Conservation (phyloP, 2,888 invertebrate genomes). For the Fragum whitleyi region DNA sequence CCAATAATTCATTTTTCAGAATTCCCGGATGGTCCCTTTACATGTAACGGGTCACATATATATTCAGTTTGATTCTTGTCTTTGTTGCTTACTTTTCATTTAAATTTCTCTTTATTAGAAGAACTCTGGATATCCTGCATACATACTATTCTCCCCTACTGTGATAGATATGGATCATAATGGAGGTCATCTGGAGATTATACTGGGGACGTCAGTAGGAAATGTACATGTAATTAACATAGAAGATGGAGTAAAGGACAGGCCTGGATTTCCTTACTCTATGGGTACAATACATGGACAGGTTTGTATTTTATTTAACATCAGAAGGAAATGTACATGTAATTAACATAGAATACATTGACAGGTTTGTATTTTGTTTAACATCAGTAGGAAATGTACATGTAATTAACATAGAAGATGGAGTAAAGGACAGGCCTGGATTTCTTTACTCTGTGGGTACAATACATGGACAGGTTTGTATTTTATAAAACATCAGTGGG, state of each 20-base stretch:
- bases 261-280: slow-evolving; percentile 77
- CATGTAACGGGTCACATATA: too few relatives aligned
- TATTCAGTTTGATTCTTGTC: too few relatives aligned
- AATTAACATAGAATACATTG: slow-evolving; percentile 62
- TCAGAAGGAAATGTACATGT: slow-evolving; percentile 80
- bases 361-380: too few relatives aligned
- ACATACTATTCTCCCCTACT: slow-evolving; percentile 80
- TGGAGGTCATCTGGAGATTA: slow-evolving; percentile 76
- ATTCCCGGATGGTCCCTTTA: too few relatives aligned
- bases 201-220: slow-evolving; percentile 80
- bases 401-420: slow-evolving; percentile 70
- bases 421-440: slow-evolving; percentile 66
- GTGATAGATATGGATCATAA: slow-evolving; percentile 80
- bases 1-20: too few relatives aligned
- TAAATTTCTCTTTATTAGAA: too few relatives aligned
- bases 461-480: slow-evolving; percentile 77
- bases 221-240: slow-evolving; percentile 75
- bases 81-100: too few relatives aligned
- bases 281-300: slow-evolving; percentile 77
- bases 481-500: slow-evolving; percentile 74
- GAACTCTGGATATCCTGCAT: slow-evolving; percentile 76
- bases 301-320: slow-evolving; percentile 66
- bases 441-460: slow-evolving; percentile 77
- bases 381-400: slow-evolving; percentile 80
- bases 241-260: slow-evolving; percentile 61